Evolutionary conservation across 1,140 invertebrate genomes (phyloP), one percentile per base, ranked within the genome.

Genomic region (Anoplolepis gracilipes): DNA sequence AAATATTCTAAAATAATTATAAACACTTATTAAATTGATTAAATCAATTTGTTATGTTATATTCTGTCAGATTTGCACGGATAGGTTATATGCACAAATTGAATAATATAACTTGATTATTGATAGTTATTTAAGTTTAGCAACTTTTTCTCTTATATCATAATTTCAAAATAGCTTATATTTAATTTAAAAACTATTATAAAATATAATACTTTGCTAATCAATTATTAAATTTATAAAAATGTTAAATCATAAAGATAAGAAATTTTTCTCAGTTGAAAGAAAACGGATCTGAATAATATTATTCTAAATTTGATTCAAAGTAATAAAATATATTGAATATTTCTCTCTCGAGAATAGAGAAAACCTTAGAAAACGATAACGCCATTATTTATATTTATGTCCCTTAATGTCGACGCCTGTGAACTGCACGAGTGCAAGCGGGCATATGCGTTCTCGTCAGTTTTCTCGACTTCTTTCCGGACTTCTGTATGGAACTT

Each of bases 401-500:
- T 22, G 53, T 57, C 82, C 82, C 86, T 46, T 49, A 59, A 65
- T 55, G 75, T 79, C 85, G 73, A 75, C 87, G 87, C 87, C 69
- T 70, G 75, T 88, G 87, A 36, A 42, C 67, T 62, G 36, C 42
- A 22, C 10, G 7, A 62, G 22, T 36, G 53, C 55, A 61, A 53
- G 53, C 36, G 11, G 42, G 28, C 39, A 62, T 78, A 86, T 86
- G 87, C 87, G 65, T 70, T 30, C 53, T 55, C 72, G 67, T 78
- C 81, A 62, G 72, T 86, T 89, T 86, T 89, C 84, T 67, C 46
- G 84, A 36, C 6, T 82, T 59, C 42, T 88, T 85, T 64, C 57
- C 70, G 70, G 62, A 42, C 76, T 82, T 85, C 88, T 78, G 76
- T 72, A 85, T 88, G 88, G 88, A 89, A 91, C 87, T 91, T 91